phyloP scores from a whole-genome alignment of 37 sponge, comb jelly and placozoan genomes.

The Dysidea cf. avara region DNA sequence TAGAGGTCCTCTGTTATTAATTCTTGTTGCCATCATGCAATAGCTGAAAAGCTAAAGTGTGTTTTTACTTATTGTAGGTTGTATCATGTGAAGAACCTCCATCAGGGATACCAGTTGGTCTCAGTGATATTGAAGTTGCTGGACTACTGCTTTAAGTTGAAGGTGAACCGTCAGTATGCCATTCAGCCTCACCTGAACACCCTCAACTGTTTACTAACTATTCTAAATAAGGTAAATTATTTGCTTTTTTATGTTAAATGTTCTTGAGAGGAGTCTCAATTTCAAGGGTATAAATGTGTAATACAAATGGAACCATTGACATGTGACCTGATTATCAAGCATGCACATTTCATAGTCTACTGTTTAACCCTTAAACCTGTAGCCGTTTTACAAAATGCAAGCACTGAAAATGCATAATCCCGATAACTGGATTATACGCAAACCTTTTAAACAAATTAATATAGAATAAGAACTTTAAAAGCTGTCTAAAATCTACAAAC shows the following conservation, averaged over 20 bases:
- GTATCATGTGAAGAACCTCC: conserved; percentile 50
- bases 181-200: conserved; percentile 72
- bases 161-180: conserved; percentile 72
- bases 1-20: too few relatives aligned
- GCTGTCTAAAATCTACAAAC: too few relatives aligned
- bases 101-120: conserved; percentile 68
- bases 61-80: conserved; percentile 36
- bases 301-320: too few relatives aligned
- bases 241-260: not conserved
- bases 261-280: not conserved
- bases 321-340: too few relatives aligned
- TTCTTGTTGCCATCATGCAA: not conserved
- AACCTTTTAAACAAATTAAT: too few relatives aligned
- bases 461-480: too few relatives aligned
- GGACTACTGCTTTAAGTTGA: conserved; percentile 73
- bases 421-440: too few relatives aligned
- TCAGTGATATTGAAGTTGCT: conserved; percentile 78
- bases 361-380: too few relatives aligned
- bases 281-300: too few relatives aligned
- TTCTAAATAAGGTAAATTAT: conserved; percentile 52
- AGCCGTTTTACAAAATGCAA: too few relatives aligned
- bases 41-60: not conserved
- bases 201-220: conserved; percentile 53
- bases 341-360: too few relatives aligned
- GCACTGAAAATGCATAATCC: too few relatives aligned